Conservation (phyloP, 2,113 vertebrate genomes). For the Octodon degus region DNA sequence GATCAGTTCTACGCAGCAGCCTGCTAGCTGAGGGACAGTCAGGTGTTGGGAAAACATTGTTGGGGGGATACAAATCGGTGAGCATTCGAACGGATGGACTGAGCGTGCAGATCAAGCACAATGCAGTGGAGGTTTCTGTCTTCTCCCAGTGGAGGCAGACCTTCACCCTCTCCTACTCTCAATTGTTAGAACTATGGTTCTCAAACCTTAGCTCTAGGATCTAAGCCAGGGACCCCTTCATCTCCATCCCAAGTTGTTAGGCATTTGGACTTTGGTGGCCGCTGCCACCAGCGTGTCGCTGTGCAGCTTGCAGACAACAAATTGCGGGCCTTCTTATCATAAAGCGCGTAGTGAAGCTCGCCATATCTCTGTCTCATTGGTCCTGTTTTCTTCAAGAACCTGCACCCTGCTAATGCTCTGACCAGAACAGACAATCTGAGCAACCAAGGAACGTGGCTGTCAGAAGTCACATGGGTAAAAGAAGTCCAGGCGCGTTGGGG, state of each 20-base stretch:
- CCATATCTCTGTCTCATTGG: background rate
- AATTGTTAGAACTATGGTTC: background rate
- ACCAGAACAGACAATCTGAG: background rate
- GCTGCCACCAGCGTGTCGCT: background rate
- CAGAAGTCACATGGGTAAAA: background rate
- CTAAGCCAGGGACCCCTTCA: background rate
- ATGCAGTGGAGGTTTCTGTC: too few relatives aligned
- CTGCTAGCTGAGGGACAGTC: background rate
- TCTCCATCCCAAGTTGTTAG: background rate
- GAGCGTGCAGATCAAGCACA: background rate
- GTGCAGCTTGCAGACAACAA: background rate
- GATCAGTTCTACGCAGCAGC: background rate
- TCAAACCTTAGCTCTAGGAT: background rate
- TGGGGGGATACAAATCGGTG: background rate
- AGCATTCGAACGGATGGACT: background rate
- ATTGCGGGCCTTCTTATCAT: background rate
- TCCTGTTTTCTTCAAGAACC: background rate
- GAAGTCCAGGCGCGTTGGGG: background rate
- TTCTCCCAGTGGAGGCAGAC: background rate
- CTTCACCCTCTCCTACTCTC: too few relatives aligned
- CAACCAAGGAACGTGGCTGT: background rate
- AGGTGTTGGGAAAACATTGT: background rate
- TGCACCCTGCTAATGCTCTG: background rate
- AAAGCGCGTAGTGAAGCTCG: background rate
- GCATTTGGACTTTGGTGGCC: background rate